A percentile compares a stretch with the other conserved stretches of the same genome.
Evolutionary conservation across 2,113 vertebrate genomes (phyloP).

Genomic region (Tichodroma muraria): DNA sequence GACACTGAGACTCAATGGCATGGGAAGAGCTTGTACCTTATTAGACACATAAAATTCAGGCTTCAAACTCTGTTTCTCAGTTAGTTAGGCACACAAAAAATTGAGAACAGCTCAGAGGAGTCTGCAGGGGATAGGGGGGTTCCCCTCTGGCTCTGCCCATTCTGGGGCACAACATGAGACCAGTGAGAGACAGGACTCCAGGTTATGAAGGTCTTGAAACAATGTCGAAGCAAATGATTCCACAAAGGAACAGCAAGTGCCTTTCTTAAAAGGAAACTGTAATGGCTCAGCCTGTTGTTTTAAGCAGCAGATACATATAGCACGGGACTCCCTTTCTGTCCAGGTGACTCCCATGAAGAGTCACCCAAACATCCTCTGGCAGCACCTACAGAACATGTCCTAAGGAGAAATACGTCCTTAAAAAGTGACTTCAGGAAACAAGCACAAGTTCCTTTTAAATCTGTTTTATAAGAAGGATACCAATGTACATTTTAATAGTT

Average conservation of each 20-base stretch:
- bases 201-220: not conserved
- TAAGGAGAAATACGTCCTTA: not conserved
- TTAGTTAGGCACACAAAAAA: not conserved
- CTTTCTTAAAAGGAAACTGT: constrained; percentile 15
- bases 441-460: not conserved
- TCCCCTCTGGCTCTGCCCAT: not conserved
- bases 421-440: not conserved
- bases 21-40: not conserved
- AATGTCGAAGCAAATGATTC: not conserved
- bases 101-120: accelerated
- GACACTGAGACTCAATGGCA: not conserved
- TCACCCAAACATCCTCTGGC: not conserved
- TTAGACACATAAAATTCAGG: not conserved
- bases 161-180: not conserved
- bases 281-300: not conserved
- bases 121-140: not conserved
- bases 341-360: not conserved
- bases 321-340: not conserved
- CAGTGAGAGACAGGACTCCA: not conserved
- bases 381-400: not conserved
- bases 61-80: not conserved
- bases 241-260: constrained; percentile 10
- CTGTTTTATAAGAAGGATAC: constrained; percentile 24
- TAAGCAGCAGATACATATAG: not conserved
- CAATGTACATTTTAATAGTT: constrained; percentile 16